Percentiles rank a stretch among this genome's conserved stretches.
phyloP scores from a whole-genome alignment of 2,888 invertebrate genomes.

The Trachelus troglodyta region DNA sequence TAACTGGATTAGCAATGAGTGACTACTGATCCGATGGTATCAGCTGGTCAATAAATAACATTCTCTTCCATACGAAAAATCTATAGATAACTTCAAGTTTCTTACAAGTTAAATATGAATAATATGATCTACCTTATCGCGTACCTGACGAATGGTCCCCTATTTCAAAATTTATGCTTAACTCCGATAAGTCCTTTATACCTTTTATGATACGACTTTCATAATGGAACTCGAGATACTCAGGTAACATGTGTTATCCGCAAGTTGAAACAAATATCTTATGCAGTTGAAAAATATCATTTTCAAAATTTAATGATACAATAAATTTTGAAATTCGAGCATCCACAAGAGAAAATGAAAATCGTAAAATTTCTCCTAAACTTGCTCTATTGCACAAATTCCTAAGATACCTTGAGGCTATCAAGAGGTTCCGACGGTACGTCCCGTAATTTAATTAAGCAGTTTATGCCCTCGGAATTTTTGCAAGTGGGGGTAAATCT shows the following conservation, averaged over 20 bases:
- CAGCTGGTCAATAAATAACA: neutral
- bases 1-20: neutral
- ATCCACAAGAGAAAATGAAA: neutral
- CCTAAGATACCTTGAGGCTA: neutral
- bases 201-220: neutral
- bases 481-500: neutral
- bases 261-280: neutral
- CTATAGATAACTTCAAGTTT: neutral
- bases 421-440: constrained; percentile 31
- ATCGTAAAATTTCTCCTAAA: neutral
- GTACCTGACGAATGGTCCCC: neutral
- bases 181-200: neutral
- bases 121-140: neutral
- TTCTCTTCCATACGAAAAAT: neutral
- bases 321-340: too few relatives aligned
- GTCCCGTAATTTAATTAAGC: constrained; percentile 41
- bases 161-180: neutral
- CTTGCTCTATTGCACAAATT: neutral
- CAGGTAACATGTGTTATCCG: neutral
- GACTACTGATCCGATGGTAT: neutral
- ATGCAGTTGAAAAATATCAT: neutral
- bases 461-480: constrained; percentile 34
- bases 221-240: neutral
- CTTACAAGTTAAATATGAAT: neutral
- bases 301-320: neutral